Evolutionary conservation across 2,113 vertebrate genomes (phyloP), one percentile per base, ranked within the genome.

Genomic region (Plotosus lineatus): DNA sequence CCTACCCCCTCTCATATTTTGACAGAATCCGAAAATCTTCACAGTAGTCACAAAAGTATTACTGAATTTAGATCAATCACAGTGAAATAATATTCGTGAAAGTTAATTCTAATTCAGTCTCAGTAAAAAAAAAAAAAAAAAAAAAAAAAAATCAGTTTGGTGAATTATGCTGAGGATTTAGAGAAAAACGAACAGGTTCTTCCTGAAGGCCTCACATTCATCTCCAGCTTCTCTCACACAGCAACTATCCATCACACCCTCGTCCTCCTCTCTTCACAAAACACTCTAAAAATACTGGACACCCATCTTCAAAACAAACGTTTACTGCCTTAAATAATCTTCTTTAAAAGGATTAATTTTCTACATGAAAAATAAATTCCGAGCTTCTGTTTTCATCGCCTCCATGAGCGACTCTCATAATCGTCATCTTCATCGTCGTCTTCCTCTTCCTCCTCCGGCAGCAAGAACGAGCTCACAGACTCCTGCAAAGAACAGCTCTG

Each of bases 341-440:
- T 3, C 56, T 8, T 56, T 74, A 84, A 83, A 61, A 75, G 50
- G 80, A 33, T 61, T 66, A 69, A 63, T 55, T 82, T 82, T 66
- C 69, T 46, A 79, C 44, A 87, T 56, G 56, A 65, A 48, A 81
- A 63, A 55, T 6, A 73, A 51, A 1, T 19, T 21, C 68, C 15
- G 21, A 1, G 50, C 73, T 82, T 46, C 0, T 42, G 94, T 69
- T 53, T 42, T 97, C 95, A 99, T 95, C 97, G 96, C 89, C 98
- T 94, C 97, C 97, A 99, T 8, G 96, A 98, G 87, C 97, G 96
- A 85, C 96, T 97, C 87, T 98, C 96, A 66, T 96, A 94, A 88
- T 98, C 96, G 53, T 99, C 97, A 78, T 99, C 97, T 8, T 99
- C 97, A 0, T 98, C 97, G 0, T 99, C 97, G 19, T 99, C 97